These are phyloP conservation scores for Ciconia nigra DNA, from an alignment of 2,797 vertebrate species.

Conservation along the genomic window DNA sequence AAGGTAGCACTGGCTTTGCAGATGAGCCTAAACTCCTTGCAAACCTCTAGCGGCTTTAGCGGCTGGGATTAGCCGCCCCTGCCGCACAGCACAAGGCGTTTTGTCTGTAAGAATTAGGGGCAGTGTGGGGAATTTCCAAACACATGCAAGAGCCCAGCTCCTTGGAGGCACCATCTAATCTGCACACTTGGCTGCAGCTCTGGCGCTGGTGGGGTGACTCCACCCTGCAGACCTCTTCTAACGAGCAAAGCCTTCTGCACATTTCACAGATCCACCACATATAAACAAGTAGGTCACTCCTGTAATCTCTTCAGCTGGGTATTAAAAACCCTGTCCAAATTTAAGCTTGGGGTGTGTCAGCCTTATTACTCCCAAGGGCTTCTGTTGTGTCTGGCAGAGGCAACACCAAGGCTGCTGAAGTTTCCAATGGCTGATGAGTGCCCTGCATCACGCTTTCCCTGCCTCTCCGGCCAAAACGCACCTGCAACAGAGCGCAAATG, in stretches of 20 bases:
- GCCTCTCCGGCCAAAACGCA: not conserved
- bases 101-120: not conserved
- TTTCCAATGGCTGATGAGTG: not conserved
- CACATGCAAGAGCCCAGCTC: not conserved
- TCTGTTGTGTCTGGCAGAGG: not conserved
- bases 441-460: not conserved
- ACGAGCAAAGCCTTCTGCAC: slow-evolving; percentile 37
- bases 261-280: not conserved
- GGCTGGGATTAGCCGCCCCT: not conserved
- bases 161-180: not conserved
- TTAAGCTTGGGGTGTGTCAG: slow-evolving; percentile 59
- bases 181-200: not conserved
- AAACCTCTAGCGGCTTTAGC: not conserved
- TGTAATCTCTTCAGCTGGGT: slow-evolving; percentile 56
- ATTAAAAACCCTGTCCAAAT: slow-evolving; percentile 64
- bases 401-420: not conserved
- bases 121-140: not conserved
- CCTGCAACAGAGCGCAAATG: not conserved
- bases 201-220: not conserved
- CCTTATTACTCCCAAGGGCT: not conserved
- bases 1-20: not conserved
- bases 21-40: not conserved
- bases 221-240: not conserved
- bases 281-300: slow-evolving; percentile 61
- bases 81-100: not conserved